Percentiles rank a stretch among this genome's conserved stretches.
Conservation (phyloP, 2,797 vertebrate species). For the Lepidocolaptes lacrymiger region DNA sequence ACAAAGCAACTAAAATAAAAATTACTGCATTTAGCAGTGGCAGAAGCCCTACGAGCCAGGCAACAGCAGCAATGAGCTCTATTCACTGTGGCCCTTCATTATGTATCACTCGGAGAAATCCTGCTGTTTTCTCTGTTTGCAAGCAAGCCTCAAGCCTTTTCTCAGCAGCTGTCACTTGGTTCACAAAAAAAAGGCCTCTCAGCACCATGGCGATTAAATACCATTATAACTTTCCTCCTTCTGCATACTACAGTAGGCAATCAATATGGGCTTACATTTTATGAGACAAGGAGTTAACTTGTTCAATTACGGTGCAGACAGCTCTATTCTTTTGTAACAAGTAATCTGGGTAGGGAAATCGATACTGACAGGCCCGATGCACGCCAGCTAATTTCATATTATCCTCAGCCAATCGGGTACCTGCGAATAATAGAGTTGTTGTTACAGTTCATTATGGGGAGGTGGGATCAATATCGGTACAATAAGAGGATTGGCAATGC, state of each 20-base stretch:
- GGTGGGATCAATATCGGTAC: conserved; percentile 89
- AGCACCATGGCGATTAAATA: conserved; percentile 78
- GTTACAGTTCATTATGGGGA: conserved; percentile 94
- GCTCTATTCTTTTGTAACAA: conserved; percentile 99
- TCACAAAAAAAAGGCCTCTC: conserved; percentile 63
- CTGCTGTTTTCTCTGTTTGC: conserved; percentile 60
- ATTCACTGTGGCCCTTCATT: not conserved
- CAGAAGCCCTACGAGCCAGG: not conserved
- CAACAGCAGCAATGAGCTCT: not conserved
- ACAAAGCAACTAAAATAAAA: not conserved
- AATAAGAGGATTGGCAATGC: conserved; percentile 76
- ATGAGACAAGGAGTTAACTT: conserved; percentile 99
- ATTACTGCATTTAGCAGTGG: not conserved
- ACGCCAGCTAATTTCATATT: conserved; percentile 98
- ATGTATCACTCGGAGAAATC: conserved; percentile 27
- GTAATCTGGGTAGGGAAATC: conserved; percentile 98
- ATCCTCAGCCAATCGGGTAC: conserved; percentile 91
- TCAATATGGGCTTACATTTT: conserved; percentile 97
- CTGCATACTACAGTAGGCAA: conserved; percentile 85
- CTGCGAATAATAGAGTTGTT: conserved; percentile 92
- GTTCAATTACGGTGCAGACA: conserved; percentile 99
- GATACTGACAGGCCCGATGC: conserved; percentile 95
- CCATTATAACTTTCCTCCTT: conserved; percentile 80
- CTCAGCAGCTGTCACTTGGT: conserved; percentile 71
- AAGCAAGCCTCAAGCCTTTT: conserved; percentile 59